Percentiles rank a stretch among this genome's conserved stretches.
Evolutionary conservation across 2,888 invertebrate genomes (phyloP).

Genomic region (Prostheceraeus crozeri): DNA sequence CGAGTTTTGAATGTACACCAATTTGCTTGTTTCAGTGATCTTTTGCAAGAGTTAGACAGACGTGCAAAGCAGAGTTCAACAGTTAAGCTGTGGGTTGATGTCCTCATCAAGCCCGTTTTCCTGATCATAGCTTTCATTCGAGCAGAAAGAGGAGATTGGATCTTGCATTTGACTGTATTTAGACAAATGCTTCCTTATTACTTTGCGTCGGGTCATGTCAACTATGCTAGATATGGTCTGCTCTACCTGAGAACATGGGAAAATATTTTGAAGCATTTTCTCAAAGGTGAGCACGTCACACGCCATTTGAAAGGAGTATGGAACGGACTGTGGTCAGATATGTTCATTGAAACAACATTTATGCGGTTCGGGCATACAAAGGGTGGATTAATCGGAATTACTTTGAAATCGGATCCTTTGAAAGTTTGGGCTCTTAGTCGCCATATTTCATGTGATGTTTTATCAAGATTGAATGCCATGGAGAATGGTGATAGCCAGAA

Average conservation of each 20-base stretch:
- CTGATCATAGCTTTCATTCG: constrained; percentile 41
- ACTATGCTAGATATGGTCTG: constrained; percentile 42
- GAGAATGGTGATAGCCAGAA: too few relatives aligned
- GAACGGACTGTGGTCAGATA: constrained; percentile 44
- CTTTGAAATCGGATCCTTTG: too few relatives aligned
- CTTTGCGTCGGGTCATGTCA: constrained; percentile 43
- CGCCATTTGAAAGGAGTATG: constrained; percentile 42
- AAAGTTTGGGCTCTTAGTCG: too few relatives aligned
- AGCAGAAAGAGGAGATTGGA: constrained; percentile 42
- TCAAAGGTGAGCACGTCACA: constrained; percentile 43
- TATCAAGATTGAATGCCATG: too few relatives aligned
- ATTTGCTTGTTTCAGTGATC: constrained; percentile 37
- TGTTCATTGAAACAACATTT: constrained; percentile 44
- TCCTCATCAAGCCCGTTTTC: constrained; percentile 41
- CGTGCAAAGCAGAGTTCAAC: constrained; percentile 26
- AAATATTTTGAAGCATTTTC: constrained; percentile 38
- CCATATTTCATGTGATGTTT: too few relatives aligned
- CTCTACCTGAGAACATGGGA: constrained; percentile 42
- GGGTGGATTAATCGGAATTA: too few relatives aligned
- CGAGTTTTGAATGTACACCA: constrained; percentile 31
- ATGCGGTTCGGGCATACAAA: constrained; percentile 44
- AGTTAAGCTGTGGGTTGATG: constrained; percentile 40
- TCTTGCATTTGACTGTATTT: constrained; percentile 42
- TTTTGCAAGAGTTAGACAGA: constrained; percentile 40
- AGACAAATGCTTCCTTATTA: constrained; percentile 44